These are phyloP conservation scores for Pardalotus punctatus DNA, from an alignment of 2,113 vertebrate species.

Conservation along the genomic window DNA sequence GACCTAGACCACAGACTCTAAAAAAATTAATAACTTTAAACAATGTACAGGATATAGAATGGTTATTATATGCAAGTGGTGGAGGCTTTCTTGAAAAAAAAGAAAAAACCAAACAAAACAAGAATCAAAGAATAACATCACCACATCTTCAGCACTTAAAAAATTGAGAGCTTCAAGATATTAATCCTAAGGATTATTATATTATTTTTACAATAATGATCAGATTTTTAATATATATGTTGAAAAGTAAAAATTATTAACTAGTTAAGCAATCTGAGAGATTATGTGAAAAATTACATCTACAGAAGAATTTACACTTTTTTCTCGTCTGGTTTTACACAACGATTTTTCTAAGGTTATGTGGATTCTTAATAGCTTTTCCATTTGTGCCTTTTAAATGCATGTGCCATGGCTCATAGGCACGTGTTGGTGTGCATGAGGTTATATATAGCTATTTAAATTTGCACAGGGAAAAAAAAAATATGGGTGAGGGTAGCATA, in stretches of 20 bases:
- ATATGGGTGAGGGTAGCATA: background rate
- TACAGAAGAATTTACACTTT: background rate
- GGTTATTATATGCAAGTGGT: background rate
- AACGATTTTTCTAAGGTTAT: background rate
- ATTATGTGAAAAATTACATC: background rate
- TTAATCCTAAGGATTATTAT: background rate
- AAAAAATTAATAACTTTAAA: background rate
- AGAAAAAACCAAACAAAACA: background rate
- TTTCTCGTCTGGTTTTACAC: background rate
- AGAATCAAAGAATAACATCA: background rate
- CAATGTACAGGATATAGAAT: background rate
- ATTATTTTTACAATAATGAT: background rate
- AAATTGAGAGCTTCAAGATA: background rate
- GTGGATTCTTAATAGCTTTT: background rate
- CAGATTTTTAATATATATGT: background rate
- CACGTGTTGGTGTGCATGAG: background rate
- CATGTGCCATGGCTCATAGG: background rate
- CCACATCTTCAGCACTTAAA: background rate
- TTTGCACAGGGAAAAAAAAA: accelerated
- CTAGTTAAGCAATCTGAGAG: background rate
- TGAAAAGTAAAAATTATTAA: background rate
- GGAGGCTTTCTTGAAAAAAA: background rate
- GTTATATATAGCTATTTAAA: background rate
- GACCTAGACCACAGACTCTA: background rate
- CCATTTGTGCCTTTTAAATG: background rate